These are phyloP conservation scores for Periparus ater DNA, from an alignment of 2,797 vertebrate genomes.

Conservation along the genomic window DNA sequence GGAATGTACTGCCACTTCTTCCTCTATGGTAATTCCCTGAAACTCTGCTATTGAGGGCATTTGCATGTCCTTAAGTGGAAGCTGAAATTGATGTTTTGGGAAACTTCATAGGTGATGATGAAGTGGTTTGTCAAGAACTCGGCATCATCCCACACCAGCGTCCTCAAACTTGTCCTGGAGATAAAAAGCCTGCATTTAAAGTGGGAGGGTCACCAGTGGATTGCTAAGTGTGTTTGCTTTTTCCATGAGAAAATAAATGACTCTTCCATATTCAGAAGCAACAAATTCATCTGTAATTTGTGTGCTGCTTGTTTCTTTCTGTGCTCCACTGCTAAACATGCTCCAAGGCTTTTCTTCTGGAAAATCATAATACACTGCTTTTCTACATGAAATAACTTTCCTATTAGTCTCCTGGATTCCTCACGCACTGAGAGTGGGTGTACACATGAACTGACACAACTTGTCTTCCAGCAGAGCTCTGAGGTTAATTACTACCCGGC, in stretches of 20 bases:
- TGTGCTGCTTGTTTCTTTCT: neutral
- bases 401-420: neutral
- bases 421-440: neutral
- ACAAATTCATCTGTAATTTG: neutral
- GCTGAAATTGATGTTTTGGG: neutral
- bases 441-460: neutral
- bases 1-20: neutral
- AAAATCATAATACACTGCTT: neutral
- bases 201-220: neutral
- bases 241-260: neutral
- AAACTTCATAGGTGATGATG: neutral
- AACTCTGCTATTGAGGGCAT: neutral
- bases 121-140: constrained; percentile 4
- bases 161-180: constrained; percentile 5
- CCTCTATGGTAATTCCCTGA: neutral
- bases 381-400: neutral
- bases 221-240: neutral
- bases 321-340: neutral
- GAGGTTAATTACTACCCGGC: neutral
- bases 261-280: neutral
- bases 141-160: neutral
- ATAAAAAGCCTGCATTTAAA: constrained; percentile 16
- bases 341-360: neutral
- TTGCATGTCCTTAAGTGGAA: neutral
- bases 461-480: constrained; percentile 10